Evolutionary conservation across 1,140 invertebrate species (phyloP).

Genomic region (Neotoxoptera formosana): DNA sequence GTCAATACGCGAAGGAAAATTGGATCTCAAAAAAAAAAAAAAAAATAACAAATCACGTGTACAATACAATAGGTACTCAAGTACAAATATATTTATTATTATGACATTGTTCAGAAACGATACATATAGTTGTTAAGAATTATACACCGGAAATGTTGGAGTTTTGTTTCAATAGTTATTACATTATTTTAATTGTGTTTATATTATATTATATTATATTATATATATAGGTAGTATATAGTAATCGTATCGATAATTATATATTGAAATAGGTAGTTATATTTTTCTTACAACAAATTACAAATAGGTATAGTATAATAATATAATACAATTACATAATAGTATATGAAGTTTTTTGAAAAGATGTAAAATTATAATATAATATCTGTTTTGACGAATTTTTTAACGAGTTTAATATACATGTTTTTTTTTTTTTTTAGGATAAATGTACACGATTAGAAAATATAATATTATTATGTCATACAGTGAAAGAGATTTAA

Average conservation of each 20-base stretch:
- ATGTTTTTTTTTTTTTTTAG: neutral
- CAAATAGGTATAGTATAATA: neutral
- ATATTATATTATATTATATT: too few species aligned
- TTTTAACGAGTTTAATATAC: neutral
- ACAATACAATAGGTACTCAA: constrained; percentile 4
- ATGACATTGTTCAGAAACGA: constrained; percentile 47
- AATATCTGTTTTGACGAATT: neutral
- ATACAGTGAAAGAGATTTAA: neutral
- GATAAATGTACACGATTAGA: constrained; percentile 1
- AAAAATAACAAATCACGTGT: neutral
- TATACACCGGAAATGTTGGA: constrained; percentile 48
- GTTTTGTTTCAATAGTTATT: neutral
- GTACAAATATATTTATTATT: constrained; percentile 55
- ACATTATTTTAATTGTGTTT: too few species aligned
- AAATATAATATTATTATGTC: neutral
- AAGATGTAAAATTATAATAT: neutral
- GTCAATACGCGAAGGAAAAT: neutral
- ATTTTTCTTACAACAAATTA: neutral
- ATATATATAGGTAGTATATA: too few species aligned
- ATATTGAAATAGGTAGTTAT: neutral
- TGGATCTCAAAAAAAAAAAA: neutral
- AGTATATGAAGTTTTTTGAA: neutral
- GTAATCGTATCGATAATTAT: neutral
- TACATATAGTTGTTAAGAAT: constrained; percentile 11
- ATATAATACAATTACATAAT: neutral